Evolutionary conservation across 2,888 invertebrate species (phyloP).

Genomic region (Brachypalpus laphriformis): DNA sequence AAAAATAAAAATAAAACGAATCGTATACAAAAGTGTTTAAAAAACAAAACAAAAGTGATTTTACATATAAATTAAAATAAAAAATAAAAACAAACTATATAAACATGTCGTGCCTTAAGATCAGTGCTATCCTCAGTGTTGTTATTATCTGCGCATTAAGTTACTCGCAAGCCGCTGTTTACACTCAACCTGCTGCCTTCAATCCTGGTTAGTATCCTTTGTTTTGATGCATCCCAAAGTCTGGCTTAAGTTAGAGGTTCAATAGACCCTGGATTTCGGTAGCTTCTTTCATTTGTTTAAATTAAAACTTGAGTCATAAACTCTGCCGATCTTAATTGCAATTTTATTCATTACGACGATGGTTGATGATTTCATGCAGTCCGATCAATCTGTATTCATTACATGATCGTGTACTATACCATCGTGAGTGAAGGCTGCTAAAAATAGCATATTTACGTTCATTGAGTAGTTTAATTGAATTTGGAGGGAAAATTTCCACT

Average conservation of each 20-base stretch:
- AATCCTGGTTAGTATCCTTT: conserved; percentile 80
- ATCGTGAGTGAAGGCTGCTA: background rate
- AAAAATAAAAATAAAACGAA: conserved; percentile 6
- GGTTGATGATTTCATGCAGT: conserved; percentile 32
- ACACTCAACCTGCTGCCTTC: conserved; percentile 78
- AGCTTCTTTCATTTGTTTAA: background rate
- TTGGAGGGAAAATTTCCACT: conserved; percentile 16
- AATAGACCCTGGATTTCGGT: conserved; percentile 34
- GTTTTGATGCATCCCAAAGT: conserved; percentile 3
- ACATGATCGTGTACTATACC: conserved; percentile 26
- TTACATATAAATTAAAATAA: conserved; percentile 6
- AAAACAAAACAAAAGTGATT: conserved; percentile 31
- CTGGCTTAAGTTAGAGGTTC: conserved; percentile 42
- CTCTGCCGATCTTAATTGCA: conserved; percentile 25
- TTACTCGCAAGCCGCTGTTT: conserved; percentile 78
- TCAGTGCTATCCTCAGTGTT: conserved; percentile 77
- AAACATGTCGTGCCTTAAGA: conserved; percentile 75
- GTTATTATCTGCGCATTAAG: conserved; percentile 75
- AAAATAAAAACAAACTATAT: conserved; percentile 10
- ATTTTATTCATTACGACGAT: too few species aligned
- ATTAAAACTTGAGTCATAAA: conserved; percentile 1
- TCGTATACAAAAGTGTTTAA: conserved; percentile 10
- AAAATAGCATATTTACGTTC: conserved; percentile 46
- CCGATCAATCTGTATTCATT: conserved; percentile 43
- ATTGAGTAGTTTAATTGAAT: conserved; percentile 34